Percentiles rank a stretch among this genome's conserved stretches.
These are phyloP conservation scores for Prosapia bicincta DNA, from an alignment of 2,888 invertebrate genomes.

Conservation along the genomic window DNA sequence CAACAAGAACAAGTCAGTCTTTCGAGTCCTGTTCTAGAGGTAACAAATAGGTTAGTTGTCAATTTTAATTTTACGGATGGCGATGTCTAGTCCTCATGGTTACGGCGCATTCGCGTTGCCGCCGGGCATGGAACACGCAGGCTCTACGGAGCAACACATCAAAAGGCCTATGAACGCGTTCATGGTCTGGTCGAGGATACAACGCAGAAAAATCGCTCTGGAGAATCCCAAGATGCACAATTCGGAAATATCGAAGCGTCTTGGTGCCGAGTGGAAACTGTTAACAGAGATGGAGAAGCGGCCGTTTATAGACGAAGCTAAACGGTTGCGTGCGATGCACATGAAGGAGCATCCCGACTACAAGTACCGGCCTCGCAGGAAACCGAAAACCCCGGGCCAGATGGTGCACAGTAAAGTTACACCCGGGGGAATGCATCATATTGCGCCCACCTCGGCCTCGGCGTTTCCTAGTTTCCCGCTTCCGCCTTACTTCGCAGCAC, in stretches of 20 bases:
- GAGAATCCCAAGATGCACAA: conserved; percentile 94
- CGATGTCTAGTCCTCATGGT: conserved; percentile 28
- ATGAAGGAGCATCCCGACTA: conserved; percentile 92
- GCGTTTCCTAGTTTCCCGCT: conserved; percentile 62
- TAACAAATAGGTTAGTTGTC: neutral
- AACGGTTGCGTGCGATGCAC: conserved; percentile 78
- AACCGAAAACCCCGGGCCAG: conserved; percentile 69
- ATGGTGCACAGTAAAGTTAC: conserved; percentile 50
- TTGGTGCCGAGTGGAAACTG: conserved; percentile 93
- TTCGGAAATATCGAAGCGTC: conserved; percentile 83
- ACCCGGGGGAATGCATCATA: conserved; percentile 32
- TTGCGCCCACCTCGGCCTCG: conserved; percentile 32
- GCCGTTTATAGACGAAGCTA: conserved; percentile 95
- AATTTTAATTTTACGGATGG: neutral
- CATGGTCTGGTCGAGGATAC: conserved; percentile 95
- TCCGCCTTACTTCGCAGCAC: conserved; percentile 61
- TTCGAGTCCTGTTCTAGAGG: neutral
- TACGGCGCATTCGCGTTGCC: conserved; percentile 35
- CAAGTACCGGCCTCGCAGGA: conserved; percentile 82
- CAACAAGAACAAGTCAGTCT: conserved; percentile 3
- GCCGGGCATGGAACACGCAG: conserved; percentile 33
- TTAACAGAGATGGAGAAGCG: conserved; percentile 82
- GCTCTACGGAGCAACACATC: conserved; percentile 67
- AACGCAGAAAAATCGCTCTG: conserved; percentile 86
- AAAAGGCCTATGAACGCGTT: conserved; percentile 98